phyloP scores from a whole-genome alignment of 92 coral and sea anemone genomes.

The Epizoanthus ramosus region DNA sequence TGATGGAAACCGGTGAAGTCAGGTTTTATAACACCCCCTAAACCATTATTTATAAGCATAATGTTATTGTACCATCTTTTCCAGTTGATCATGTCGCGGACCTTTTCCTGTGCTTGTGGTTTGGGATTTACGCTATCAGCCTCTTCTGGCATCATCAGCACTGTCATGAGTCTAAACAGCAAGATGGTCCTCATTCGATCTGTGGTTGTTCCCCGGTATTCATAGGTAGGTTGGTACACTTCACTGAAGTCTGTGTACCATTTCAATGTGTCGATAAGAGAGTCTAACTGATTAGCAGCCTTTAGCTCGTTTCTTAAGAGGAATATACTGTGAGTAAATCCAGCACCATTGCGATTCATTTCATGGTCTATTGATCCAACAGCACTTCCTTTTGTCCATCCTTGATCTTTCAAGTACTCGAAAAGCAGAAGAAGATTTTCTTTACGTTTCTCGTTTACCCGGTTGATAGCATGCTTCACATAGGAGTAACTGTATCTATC shows the following conservation, averaged over 20 bases:
- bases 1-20: conserved; percentile 50
- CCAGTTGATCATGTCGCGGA: conserved; percentile 65
- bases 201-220: conserved; percentile 62
- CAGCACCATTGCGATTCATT: conserved; percentile 50
- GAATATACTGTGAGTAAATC: conserved; percentile 41
- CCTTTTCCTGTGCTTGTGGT: conserved; percentile 44
- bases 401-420: conserved; percentile 44
- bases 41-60: conserved; percentile 62
- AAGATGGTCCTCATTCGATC: conserved; percentile 76
- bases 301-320: conserved; percentile 16
- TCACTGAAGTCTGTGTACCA: conserved; percentile 48
- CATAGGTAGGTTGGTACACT: conserved; percentile 37
- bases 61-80: conserved; percentile 63
- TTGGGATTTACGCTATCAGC: not conserved
- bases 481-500: not conserved
- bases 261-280: conserved; percentile 33
- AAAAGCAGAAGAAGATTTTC: conserved; percentile 9
- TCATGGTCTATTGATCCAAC: conserved; percentile 51
- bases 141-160: conserved; percentile 62
- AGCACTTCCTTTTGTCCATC: conserved; percentile 48
- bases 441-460: not conserved
- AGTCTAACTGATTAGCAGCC: conserved; percentile 11
- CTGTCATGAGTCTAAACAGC: conserved; percentile 70
- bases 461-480: conserved; percentile 15
- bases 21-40: conserved; percentile 82